Conservation (phyloP, 2,888 invertebrate genomes). For the Priocnemis perturbator region DNA sequence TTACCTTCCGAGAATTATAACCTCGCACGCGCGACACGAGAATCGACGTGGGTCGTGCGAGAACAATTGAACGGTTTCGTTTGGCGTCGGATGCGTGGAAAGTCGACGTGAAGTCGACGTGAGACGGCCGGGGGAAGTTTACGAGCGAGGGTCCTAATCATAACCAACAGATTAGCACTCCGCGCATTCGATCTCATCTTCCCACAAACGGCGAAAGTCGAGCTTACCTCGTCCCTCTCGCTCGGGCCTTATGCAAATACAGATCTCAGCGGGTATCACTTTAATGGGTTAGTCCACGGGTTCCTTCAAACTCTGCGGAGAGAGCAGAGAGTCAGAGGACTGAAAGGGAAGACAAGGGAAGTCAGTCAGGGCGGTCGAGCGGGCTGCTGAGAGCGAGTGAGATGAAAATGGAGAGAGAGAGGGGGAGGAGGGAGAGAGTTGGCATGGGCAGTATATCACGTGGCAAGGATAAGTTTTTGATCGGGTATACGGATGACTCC, state of each 20-base stretch:
- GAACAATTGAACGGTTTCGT: no score
- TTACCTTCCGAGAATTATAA: no score
- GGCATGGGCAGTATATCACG: conserved; percentile 68
- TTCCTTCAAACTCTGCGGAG: conserved; percentile 15
- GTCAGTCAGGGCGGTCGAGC: conserved; percentile 39
- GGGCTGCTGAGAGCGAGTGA: conserved; percentile 40
- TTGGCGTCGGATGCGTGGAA: no score
- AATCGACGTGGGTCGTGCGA: no score
- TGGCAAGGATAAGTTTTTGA: conserved; percentile 70
- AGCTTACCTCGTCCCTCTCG: no score
- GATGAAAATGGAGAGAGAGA: conserved; percentile 29
- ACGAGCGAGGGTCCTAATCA: neutral
- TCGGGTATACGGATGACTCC: conserved; percentile 69
- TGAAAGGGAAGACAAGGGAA: conserved; percentile 15
- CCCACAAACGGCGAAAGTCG: no score
- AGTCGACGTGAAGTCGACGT: conserved; percentile 10
- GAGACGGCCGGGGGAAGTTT: neutral
- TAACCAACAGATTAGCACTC: neutral
- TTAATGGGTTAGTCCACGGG: conserved; percentile 63
- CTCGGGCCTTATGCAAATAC: conserved; percentile 66
- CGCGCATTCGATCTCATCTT: no score
- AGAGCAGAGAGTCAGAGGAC: no score
- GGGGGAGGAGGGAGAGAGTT: conserved; percentile 29
- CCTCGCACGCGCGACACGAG: no score
- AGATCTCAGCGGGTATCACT: conserved; percentile 70